Evolutionary conservation across 2,113 vertebrate species (phyloP).

Genomic region (Barnardius zonarius): DNA sequence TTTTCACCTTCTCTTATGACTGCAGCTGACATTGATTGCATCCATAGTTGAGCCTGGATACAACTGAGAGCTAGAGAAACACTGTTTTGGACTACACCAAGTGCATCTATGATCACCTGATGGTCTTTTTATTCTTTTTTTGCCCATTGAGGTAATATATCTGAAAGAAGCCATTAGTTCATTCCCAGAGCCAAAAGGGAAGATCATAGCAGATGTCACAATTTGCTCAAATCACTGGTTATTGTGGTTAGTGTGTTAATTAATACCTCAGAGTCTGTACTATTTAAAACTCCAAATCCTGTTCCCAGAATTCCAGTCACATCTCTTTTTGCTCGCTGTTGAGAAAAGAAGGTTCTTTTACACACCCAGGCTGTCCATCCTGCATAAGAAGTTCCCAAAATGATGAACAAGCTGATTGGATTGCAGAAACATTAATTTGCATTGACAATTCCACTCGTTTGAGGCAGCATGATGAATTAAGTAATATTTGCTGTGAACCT

Average conservation of each 20-base stretch:
- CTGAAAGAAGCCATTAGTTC: neutral
- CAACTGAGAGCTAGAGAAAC: neutral
- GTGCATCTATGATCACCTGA: neutral
- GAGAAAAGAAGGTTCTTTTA: neutral
- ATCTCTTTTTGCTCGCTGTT: neutral
- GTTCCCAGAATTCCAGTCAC: neutral
- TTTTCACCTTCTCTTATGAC: neutral
- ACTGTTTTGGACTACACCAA: neutral
- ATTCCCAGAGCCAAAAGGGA: neutral
- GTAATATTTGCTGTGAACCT: neutral
- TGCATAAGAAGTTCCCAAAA: neutral
- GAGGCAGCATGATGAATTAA: neutral
- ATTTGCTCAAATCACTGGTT: neutral
- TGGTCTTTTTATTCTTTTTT: neutral
- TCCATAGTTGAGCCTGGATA: neutral
- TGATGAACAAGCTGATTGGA: neutral
- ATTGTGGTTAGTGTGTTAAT: neutral
- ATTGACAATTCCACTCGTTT: neutral
- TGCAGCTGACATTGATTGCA: neutral
- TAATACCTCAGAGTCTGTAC: neutral
- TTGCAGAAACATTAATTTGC: neutral
- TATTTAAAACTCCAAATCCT: neutral
- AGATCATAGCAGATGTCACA: neutral
- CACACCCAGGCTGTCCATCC: neutral
- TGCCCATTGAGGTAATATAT: neutral